Evolutionary conservation across 2,113 vertebrate species (phyloP).

Genomic region (Choloepus hoffmanni): DNA sequence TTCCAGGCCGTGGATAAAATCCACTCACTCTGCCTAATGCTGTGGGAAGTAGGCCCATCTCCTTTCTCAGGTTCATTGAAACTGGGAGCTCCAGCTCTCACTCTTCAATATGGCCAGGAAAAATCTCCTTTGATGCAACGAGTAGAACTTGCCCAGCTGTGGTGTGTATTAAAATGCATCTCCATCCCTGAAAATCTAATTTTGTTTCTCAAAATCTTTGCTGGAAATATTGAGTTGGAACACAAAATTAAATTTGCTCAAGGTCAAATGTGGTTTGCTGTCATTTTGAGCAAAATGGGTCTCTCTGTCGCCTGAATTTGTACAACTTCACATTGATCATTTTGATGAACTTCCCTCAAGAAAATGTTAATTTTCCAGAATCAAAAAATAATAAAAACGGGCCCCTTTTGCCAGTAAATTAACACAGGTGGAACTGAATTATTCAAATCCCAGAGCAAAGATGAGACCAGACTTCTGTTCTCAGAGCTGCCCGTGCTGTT

Average conservation of each 20-base stretch:
- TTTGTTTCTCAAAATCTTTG: conserved; percentile 55
- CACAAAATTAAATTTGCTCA: conserved; percentile 80
- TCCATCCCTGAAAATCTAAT: conserved; percentile 59
- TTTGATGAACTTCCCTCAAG: not conserved
- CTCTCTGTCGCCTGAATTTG: conserved; percentile 12
- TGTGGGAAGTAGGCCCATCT: not conserved
- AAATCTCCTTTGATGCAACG: not conserved
- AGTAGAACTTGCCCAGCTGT: not conserved
- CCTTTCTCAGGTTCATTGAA: not conserved
- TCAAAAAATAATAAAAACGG: not conserved
- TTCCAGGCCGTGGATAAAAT: not conserved
- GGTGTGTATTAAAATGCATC: not conserved
- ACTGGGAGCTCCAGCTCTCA: accelerated
- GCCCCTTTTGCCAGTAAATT: not conserved
- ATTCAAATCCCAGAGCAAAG: not conserved
- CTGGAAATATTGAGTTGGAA: conserved; percentile 75
- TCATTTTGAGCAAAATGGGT: conserved; percentile 52
- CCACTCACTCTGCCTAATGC: not conserved
- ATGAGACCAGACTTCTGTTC: not conserved
- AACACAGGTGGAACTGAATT: not conserved
- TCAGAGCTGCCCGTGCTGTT: not conserved
- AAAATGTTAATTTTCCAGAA: not conserved
- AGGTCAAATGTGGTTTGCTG: conserved; percentile 81
- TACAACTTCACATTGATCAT: not conserved
- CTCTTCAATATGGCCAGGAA: not conserved